Conservation (phyloP, 2,888 invertebrate genomes). For the Troides oblongomaculatus region DNA sequence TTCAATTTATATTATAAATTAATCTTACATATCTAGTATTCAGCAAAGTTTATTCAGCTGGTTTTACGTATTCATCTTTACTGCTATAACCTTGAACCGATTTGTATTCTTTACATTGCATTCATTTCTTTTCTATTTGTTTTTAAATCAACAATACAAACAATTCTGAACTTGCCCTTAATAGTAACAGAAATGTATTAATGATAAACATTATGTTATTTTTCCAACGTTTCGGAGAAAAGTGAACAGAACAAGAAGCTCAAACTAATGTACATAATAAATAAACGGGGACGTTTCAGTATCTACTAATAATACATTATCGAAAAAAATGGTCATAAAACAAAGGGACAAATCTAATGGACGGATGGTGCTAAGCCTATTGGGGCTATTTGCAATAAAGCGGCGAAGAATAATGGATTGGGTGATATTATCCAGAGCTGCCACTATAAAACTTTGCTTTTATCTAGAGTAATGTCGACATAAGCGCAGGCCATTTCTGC, state of each 20-base stretch:
- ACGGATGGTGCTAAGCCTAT: constrained; percentile 57
- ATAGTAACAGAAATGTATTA: not conserved
- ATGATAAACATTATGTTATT: not conserved
- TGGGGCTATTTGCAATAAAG: constrained; percentile 61
- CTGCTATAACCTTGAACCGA: too few relatives aligned
- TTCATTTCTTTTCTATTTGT: not conserved
- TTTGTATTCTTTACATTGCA: too few relatives aligned
- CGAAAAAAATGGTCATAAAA: constrained; percentile 65
- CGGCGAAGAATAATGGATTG: constrained; percentile 63
- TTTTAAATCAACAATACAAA: not conserved
- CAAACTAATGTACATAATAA: constrained; percentile 14
- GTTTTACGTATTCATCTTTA: too few relatives aligned
- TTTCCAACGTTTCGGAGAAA: not conserved
- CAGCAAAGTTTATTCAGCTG: too few relatives aligned
- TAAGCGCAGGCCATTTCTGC: constrained; percentile 23
- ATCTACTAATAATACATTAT: constrained; percentile 63
- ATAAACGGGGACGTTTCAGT: constrained; percentile 11
- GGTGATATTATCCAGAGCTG: constrained; percentile 48
- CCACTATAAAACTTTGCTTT: constrained; percentile 31
- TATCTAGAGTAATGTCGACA: constrained; percentile 28
- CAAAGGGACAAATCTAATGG: constrained; percentile 68
- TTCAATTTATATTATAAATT: too few relatives aligned
- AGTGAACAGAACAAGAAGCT: not conserved
- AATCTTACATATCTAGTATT: too few relatives aligned
- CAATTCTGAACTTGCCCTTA: not conserved